Percentiles rank a stretch among this genome's conserved stretches.
Evolutionary conservation across 2,113 vertebrate genomes (phyloP).

Genomic region (Fulmarus glacialis): DNA sequence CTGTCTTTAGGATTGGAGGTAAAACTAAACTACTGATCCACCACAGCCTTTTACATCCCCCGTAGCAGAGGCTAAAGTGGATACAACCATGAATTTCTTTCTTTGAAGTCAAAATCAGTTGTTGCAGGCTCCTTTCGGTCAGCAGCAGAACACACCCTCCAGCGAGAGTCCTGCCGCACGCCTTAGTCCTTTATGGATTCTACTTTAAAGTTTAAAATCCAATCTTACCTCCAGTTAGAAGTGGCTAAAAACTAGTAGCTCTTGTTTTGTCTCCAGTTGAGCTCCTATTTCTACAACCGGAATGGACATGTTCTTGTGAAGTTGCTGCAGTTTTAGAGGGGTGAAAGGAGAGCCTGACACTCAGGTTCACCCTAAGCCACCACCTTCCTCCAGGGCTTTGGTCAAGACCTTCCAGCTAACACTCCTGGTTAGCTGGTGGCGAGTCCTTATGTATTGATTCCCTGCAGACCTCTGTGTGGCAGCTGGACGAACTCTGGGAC

Average conservation of each 20-base stretch:
- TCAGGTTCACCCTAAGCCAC: background rate
- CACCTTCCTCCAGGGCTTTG: background rate
- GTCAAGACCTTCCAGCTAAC: background rate
- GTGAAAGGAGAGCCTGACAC: background rate
- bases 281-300: background rate
- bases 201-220: background rate
- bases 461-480: background rate
- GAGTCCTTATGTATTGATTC: background rate
- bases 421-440: background rate
- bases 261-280: background rate
- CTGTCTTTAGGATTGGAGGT: background rate
- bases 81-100: background rate
- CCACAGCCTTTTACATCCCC: background rate
- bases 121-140: background rate
- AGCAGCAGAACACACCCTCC: background rate
- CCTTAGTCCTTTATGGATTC: background rate
- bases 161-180: rapidly evolving
- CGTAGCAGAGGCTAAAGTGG: background rate
- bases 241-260: background rate
- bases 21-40: background rate
- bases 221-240: background rate
- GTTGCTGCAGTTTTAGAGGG: background rate
- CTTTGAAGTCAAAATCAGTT: background rate
- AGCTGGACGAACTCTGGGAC: background rate
- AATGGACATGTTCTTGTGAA: background rate